Conservation (phyloP, 2,113 vertebrate species). For the Anseranas semipalmata region DNA sequence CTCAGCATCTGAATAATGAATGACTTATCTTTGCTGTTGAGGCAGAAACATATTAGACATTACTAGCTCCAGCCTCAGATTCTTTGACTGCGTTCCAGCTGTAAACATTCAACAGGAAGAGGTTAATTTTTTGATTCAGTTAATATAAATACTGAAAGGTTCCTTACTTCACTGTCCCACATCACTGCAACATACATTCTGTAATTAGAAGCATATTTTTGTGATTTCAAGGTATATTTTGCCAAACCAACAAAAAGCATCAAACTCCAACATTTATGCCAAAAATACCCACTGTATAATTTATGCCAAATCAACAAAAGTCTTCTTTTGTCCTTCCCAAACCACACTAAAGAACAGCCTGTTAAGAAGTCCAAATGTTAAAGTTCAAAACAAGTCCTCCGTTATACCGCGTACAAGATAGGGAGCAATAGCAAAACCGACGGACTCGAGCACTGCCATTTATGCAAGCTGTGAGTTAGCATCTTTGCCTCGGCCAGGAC, state of each 20-base stretch:
- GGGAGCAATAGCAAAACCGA: not conserved
- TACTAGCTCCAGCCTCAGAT: constrained; percentile 69
- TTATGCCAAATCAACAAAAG: constrained; percentile 80
- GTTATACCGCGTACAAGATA: not conserved
- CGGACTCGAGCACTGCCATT: not conserved
- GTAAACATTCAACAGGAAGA: constrained; percentile 74
- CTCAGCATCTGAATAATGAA: constrained; percentile 77
- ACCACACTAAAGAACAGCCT: constrained; percentile 70
- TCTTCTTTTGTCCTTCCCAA: constrained; percentile 77
- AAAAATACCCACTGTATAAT: constrained; percentile 81
- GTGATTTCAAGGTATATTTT: constrained; percentile 74
- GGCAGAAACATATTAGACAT: constrained; percentile 66
- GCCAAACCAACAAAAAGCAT: constrained; percentile 76
- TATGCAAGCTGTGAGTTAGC: not conserved
- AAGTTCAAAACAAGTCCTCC: constrained; percentile 64
- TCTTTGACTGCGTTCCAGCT: constrained; percentile 67
- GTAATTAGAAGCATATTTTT: constrained; percentile 87
- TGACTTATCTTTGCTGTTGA: constrained; percentile 73
- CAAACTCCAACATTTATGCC: constrained; percentile 62
- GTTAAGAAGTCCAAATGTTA: constrained; percentile 62
- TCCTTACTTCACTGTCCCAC: constrained; percentile 65
- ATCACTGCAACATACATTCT: constrained; percentile 71
- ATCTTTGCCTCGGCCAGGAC: not conserved
- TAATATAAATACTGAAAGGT: constrained; percentile 67
- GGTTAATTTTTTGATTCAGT: constrained; percentile 71